Percentiles rank a stretch among this genome's conserved stretches.
phyloP scores from a whole-genome alignment of 2,797 vertebrate species.

The Pangasius mekongensis region DNA sequence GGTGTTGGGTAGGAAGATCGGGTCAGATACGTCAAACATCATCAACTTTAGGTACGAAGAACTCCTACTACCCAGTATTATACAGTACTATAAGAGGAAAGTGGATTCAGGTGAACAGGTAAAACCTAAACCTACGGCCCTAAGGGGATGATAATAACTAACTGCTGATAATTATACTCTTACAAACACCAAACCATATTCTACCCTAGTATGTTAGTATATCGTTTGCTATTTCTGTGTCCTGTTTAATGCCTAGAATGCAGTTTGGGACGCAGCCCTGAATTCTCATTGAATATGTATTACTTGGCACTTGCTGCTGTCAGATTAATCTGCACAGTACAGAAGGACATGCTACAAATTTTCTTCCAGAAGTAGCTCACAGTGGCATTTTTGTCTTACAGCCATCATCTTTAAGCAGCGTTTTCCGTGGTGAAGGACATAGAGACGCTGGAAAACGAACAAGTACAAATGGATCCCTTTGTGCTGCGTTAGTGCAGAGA shows the following conservation, averaged over 20 bases:
- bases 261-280: not conserved
- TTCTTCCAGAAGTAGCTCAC: not conserved
- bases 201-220: not conserved
- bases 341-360: not conserved
- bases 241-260: not conserved
- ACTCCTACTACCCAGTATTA: not conserved
- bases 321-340: not conserved
- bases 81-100: not conserved
- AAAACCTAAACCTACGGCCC: not conserved
- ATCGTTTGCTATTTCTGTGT: not conserved
- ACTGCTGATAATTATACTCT: conserved; percentile 2
- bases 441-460: not conserved
- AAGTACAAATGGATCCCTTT: conserved; percentile 6
- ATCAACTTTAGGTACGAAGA: not conserved
- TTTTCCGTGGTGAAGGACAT: not conserved
- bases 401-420: not conserved
- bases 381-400: not conserved
- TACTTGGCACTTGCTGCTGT: not conserved
- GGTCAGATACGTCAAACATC: not conserved
- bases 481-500: not conserved
- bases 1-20: not conserved
- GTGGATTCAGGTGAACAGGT: not conserved
- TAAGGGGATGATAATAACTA: not conserved
- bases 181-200: not conserved
- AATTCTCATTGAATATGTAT: conserved; percentile 16